Percentiles rank a stretch among this genome's conserved stretches.
phyloP scores from a whole-genome alignment of 2,113 vertebrate genomes.

The Gracilinanus agilis region DNA sequence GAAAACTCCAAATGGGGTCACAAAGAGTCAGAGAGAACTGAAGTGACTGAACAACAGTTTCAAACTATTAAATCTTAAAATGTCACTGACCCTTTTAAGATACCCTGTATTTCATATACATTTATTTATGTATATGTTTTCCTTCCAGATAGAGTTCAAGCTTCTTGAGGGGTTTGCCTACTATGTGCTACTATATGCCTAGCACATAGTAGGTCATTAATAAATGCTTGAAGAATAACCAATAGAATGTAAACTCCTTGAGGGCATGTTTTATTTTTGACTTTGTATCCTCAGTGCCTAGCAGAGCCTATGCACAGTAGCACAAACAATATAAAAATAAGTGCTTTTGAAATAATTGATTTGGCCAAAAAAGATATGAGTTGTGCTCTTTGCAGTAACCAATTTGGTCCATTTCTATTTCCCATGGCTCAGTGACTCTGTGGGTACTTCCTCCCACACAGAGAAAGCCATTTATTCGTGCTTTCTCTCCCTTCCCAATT shows the following conservation, averaged over 20 bases:
- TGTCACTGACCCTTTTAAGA: not conserved
- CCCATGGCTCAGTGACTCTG: not conserved
- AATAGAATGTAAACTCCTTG: not conserved
- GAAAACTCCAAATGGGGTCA: no score
- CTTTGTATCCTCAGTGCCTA: not conserved
- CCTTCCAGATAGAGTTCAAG: not conserved
- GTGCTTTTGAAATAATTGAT: not conserved
- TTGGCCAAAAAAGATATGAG: not conserved
- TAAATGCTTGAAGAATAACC: not conserved
- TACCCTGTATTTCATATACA: not conserved
- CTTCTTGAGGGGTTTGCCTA: not conserved
- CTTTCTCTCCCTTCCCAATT: not conserved
- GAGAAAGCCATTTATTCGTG: not conserved
- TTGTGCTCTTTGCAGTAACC: not conserved
- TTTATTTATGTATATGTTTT: not conserved
- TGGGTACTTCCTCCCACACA: no score
- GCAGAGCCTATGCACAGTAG: not conserved
- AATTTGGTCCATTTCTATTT: not conserved
- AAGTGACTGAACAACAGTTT: not conserved
- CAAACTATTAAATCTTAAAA: not conserved
- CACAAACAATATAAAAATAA: not conserved
- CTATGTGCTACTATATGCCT: not conserved
- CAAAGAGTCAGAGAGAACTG: no score
- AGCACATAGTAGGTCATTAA: not conserved
- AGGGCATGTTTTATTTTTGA: not conserved